Conservation (phyloP, 2,888 invertebrate species). For the Drosophila anomalipes region DNA sequence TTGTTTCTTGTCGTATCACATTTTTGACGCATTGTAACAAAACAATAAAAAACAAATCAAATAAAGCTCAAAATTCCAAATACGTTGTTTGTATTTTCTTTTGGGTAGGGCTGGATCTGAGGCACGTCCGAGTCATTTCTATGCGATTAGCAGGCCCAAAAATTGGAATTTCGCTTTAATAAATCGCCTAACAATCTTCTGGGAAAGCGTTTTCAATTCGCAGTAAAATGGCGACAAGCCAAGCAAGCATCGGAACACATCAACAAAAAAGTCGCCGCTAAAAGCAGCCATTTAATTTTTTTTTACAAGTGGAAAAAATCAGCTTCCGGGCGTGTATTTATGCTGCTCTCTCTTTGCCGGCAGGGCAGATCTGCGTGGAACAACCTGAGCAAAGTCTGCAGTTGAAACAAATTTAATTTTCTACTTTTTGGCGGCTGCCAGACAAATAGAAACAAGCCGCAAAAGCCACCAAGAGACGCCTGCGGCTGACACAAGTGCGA, state of each 20-base stretch:
- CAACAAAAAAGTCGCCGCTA: constrained; percentile 33
- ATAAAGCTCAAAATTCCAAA: constrained; percentile 19
- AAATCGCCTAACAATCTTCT: constrained; percentile 61
- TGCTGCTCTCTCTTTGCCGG: constrained; percentile 14
- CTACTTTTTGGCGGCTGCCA: constrained; percentile 73
- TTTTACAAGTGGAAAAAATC: constrained; percentile 66
- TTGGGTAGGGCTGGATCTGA: neutral
- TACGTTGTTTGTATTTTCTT: neutral
- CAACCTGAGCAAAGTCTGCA: constrained; percentile 67
- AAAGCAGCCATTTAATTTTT: constrained; percentile 28
- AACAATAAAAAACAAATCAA: constrained; percentile 45
- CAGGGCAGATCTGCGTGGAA: constrained; percentile 14
- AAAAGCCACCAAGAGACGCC: constrained; percentile 54
- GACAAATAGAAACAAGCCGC: constrained; percentile 71
- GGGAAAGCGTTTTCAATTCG: constrained; percentile 31
- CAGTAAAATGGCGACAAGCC: constrained; percentile 43
- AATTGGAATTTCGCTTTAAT: constrained; percentile 68
- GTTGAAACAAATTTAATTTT: constrained; percentile 78
- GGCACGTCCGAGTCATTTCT: constrained; percentile 54
- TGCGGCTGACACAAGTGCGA: constrained; percentile 52
- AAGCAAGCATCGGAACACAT: constrained; percentile 44
- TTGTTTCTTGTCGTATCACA: constrained; percentile 35
- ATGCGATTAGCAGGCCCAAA: constrained; percentile 61
- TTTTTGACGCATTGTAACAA: constrained; percentile 50
- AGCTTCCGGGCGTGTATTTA: constrained; percentile 62